Evolutionary conservation across 2,888 invertebrate species (phyloP).

Genomic region (Polydrusus cervinus): DNA sequence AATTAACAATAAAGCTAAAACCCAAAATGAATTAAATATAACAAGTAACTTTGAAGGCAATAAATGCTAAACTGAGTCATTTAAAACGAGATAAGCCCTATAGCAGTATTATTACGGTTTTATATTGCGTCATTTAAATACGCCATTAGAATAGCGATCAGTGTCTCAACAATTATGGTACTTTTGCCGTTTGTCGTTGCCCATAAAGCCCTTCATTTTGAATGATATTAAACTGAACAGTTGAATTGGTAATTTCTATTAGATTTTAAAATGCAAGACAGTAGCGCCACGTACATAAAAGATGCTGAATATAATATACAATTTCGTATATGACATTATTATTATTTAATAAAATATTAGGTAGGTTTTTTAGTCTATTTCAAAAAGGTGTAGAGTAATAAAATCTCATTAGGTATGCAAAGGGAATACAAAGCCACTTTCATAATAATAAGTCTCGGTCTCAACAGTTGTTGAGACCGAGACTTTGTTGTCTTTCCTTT

Average conservation of each 20-base stretch:
- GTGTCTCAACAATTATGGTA: constrained; percentile 27
- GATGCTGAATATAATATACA: no score
- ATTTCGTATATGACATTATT: no score
- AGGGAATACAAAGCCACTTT: no score
- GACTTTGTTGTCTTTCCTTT: no score
- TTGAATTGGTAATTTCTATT: constrained; percentile 28
- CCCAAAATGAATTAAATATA: constrained; percentile 16
- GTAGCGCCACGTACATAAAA: background rate
- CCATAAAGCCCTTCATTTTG: constrained; percentile 24
- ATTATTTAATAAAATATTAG: no score
- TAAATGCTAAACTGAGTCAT: constrained; percentile 26
- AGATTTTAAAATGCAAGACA: constrained; percentile 1
- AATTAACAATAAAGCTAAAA: constrained; percentile 3
- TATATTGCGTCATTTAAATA: constrained; percentile 32
- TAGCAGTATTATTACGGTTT: constrained; percentile 28
- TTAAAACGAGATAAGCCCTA: constrained; percentile 24
- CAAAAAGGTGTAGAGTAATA: no score
- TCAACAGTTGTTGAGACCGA: no score
- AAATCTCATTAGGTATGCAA: no score
- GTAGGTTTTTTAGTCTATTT: no score
- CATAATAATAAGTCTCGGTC: no score
- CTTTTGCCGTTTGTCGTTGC: constrained; percentile 25
- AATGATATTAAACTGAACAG: constrained; percentile 26
- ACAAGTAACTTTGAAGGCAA: constrained; percentile 14
- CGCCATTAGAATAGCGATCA: constrained; percentile 28